Conservation (phyloP, 2,888 invertebrate species). For the Diadegma fenestrale region DNA sequence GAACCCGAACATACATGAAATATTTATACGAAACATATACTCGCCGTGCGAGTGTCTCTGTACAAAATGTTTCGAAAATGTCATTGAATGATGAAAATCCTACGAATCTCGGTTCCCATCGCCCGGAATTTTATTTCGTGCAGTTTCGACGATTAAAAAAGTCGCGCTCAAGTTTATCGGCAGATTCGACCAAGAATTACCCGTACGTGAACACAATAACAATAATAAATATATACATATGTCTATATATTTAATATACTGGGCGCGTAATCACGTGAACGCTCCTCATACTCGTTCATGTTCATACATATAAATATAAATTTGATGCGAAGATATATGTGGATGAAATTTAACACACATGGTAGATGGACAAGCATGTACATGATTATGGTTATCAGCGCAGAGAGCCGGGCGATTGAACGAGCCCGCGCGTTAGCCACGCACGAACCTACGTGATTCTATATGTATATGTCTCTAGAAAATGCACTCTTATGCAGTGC, state of each 20-base stretch:
- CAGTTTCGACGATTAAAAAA: background rate
- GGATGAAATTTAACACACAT: conserved; percentile 16
- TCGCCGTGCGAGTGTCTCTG: background rate
- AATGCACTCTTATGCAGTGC: conserved; percentile 17
- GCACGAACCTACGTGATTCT: conserved; percentile 74
- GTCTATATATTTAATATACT: conserved; percentile 39
- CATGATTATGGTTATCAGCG: conserved; percentile 79
- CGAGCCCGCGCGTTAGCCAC: conserved; percentile 78
- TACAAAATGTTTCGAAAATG: background rate
- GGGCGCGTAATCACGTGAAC: conserved; percentile 66
- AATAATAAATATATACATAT: conserved; percentile 18
- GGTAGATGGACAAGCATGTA: conserved; percentile 56
- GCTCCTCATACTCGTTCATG: conserved; percentile 42
- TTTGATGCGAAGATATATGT: background rate
- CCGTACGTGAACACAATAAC: conserved; percentile 1
- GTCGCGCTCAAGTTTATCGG: background rate
- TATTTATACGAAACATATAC: conserved; percentile 14
- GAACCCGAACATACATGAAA: background rate
- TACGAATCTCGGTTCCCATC: background rate
- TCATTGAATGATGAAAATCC: background rate
- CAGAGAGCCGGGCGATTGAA: conserved; percentile 75
- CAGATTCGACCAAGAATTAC: background rate
- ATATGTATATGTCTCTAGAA: background rate
- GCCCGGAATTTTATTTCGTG: background rate
- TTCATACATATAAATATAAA: conserved; percentile 7